Conservation (phyloP, 2,888 invertebrate genomes). For the Hirtodrosophila alboralis region DNA sequence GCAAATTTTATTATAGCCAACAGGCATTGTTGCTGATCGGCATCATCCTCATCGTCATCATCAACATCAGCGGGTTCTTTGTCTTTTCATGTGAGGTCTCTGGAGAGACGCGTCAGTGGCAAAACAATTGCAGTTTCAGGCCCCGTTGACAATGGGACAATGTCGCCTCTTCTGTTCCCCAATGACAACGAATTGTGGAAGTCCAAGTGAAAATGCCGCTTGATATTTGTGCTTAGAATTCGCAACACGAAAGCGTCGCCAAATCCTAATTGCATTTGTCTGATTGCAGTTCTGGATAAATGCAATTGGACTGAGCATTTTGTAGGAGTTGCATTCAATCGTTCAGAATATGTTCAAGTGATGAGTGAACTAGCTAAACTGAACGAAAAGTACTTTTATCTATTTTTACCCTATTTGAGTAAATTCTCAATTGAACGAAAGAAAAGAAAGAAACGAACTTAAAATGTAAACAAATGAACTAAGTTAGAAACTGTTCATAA, state of each 20-base stretch:
- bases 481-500: no score
- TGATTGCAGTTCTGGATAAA: conserved; percentile 65
- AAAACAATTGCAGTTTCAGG: conserved; percentile 29
- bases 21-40: conserved; percentile 32
- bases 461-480: no score
- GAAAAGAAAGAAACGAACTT: no score
- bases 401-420: no score
- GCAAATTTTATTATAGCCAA: conserved; percentile 29
- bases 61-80: conserved; percentile 53
- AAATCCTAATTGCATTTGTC: conserved; percentile 77
- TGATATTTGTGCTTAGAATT: conserved; percentile 61
- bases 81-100: conserved; percentile 68
- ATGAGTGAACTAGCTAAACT: no score
- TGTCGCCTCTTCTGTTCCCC: conserved; percentile 32
- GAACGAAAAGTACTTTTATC: no score
- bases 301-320: conserved; percentile 29
- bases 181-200: conserved; percentile 28
- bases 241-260: conserved; percentile 65
- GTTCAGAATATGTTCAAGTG: no score
- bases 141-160: conserved; percentile 46
- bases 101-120: conserved; percentile 41
- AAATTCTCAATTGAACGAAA: no score
- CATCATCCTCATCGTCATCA: conserved; percentile 1
- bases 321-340: no score
- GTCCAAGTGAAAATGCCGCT: conserved; percentile 34